Base-by-base conservation (phyloP, 2,888 invertebrate genomes). In the Morpho deidamia region DNA sequence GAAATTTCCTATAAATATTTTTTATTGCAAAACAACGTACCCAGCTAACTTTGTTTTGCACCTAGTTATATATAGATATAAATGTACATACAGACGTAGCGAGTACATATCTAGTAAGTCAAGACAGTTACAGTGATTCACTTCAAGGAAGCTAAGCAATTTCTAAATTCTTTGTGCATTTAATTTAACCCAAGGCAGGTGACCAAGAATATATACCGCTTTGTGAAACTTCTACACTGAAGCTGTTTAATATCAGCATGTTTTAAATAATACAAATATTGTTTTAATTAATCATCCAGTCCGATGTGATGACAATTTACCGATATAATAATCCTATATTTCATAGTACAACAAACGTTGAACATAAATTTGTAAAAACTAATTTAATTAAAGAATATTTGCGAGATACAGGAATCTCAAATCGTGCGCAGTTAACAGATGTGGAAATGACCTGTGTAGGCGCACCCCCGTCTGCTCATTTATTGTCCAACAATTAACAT, bases 101-200 rank as follows among this genome's bases (percentile, higher is more conserved):
- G 2, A 5, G 23, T 23, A 23, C 23, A 1, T 2, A 23, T 5
- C 23, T 23, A 23, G 23, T 23, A 3, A 5, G 23, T 23, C 79
- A 79, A 78, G 83, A 84, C 87, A 88, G 88, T 89, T 89, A 89
- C 78, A 66, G 70, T 84, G 88, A 80, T 86, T 82, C 88, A 88
- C 87, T 88, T 83, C 84, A 84, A 85, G 86, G 83, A 87, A 87
- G 85, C 81, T 82, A 83, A 85, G 79, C 81, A 85, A 84, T 89
- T 88, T 88, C 89, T 89, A 89, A 87, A 88, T 88, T 88, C 88
- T 88, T 84, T 81, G 84, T 87, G 83, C 86, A 82, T 86, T 85
- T 86, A 84, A 84, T 87, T 85, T 78, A 83, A 76, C 83, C 85
- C 86, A 88, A 89, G 78, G 81, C 85, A 84, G 79, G 78, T 78